These are phyloP conservation scores for Scaptomyza tumidula DNA, from an alignment of 2,888 invertebrate genomes.

Conservation along the genomic window DNA sequence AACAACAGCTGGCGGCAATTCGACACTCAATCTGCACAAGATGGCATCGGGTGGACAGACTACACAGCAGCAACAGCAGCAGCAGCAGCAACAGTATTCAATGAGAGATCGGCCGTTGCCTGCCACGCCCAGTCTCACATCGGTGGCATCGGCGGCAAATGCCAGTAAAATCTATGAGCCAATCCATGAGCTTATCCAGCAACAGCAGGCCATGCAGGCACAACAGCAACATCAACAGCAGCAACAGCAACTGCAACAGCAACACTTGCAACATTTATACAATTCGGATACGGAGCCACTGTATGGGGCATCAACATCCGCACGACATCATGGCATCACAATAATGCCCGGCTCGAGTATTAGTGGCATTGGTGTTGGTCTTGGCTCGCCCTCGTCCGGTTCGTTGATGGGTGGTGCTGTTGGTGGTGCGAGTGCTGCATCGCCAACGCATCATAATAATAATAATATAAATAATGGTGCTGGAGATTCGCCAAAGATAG, in stretches of 20 bases:
- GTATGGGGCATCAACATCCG: slow-evolving; percentile 72
- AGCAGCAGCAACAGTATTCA: slow-evolving; percentile 84
- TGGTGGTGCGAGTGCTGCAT: slow-evolving; percentile 5
- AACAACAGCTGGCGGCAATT: slow-evolving; percentile 94
- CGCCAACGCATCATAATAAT: slow-evolving; percentile 29
- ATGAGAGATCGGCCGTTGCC: slow-evolving; percentile 89
- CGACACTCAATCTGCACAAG: slow-evolving; percentile 91
- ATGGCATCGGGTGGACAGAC: slow-evolving; percentile 47
- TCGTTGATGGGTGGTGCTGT: slow-evolving; percentile 5
- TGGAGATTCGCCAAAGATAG: slow-evolving; percentile 75
- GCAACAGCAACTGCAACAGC: slow-evolving; percentile 66
- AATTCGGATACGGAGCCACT: slow-evolving; percentile 81
- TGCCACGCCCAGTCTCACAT: slow-evolving; percentile 86
- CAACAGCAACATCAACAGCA: slow-evolving; percentile 56
- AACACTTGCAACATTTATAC: slow-evolving; percentile 55
- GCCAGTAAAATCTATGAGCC: slow-evolving; percentile 83
- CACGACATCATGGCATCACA: slow-evolving; percentile 76
- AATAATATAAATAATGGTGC: background rate
- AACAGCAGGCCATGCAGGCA: slow-evolving; percentile 64
- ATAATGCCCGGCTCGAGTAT: slow-evolving; percentile 77
- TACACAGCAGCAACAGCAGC: slow-evolving; percentile 63
- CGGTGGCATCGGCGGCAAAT: slow-evolving; percentile 69
- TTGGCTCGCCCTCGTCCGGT: slow-evolving; percentile 38
- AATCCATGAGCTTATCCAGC: slow-evolving; percentile 82
- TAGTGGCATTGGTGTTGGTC: slow-evolving; percentile 44